Evolutionary conservation across 2,113 vertebrate genomes (phyloP).

Genomic region (Corythornis madagascariensis): DNA sequence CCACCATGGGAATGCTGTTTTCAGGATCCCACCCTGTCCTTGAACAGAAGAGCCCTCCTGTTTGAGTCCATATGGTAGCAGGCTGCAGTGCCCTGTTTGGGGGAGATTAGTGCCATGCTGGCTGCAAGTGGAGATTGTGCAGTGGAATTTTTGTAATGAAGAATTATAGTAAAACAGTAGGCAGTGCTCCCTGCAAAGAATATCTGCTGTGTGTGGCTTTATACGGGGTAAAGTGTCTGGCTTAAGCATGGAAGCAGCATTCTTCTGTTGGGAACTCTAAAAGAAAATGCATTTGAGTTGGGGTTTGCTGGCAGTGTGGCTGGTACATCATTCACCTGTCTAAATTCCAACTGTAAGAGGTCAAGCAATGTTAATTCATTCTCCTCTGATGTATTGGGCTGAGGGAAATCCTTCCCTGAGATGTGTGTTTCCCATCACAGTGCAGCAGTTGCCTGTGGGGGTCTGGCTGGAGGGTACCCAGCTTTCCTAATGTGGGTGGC

Average conservation of each 20-base stretch:
- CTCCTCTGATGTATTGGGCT: background rate
- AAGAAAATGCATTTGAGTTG: background rate
- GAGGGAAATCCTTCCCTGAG: background rate
- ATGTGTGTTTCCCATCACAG: background rate
- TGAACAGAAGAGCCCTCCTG: background rate
- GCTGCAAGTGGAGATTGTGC: background rate
- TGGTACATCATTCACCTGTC: background rate
- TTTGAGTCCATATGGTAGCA: background rate
- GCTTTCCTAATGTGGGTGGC: background rate
- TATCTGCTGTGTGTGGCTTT: constrained; percentile 4
- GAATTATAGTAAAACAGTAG: constrained; percentile 31
- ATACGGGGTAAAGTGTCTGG: constrained; percentile 17
- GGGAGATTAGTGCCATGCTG: background rate
- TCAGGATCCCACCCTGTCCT: background rate
- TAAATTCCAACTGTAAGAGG: constrained; percentile 2
- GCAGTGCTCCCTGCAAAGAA: constrained; percentile 21
- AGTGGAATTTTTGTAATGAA: constrained; percentile 36
- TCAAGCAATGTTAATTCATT: background rate
- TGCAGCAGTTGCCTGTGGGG: background rate
- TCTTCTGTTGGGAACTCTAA: background rate
- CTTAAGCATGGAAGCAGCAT: constrained; percentile 11
- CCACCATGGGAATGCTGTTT: background rate
- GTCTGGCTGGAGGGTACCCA: background rate
- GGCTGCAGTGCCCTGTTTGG: background rate
- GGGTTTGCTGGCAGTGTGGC: constrained; percentile 14